Conservation (phyloP, 2,888 invertebrate genomes). For the Zeuzera pyrina region DNA sequence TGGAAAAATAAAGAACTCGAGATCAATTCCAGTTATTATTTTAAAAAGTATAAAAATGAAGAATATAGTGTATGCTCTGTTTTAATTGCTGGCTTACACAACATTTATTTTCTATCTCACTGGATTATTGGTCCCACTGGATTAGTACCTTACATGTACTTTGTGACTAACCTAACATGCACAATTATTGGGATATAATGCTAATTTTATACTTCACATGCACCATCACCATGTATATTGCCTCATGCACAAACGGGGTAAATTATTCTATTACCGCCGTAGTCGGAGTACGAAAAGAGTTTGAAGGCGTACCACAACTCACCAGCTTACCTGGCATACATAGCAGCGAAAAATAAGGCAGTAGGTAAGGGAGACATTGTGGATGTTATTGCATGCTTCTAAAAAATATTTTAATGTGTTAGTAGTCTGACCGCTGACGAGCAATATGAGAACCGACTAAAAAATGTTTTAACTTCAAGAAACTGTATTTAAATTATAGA, state of each 20-base stretch:
- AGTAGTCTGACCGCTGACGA: too few relatives aligned
- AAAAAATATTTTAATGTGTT: too few relatives aligned
- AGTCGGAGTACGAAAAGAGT: constrained; percentile 93
- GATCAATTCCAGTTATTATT: neutral
- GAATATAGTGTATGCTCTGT: too few relatives aligned
- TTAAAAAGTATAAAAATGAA: neutral
- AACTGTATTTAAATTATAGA: too few relatives aligned
- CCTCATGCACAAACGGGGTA: constrained; percentile 28
- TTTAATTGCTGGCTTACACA: too few relatives aligned
- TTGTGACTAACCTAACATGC: constrained; percentile 66
- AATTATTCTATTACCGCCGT: constrained; percentile 9
- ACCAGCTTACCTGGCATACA: constrained; percentile 92
- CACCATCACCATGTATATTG: constrained; percentile 49
- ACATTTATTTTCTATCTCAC: too few relatives aligned
- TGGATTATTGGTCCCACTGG: too few relatives aligned
- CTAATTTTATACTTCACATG: constrained; percentile 53
- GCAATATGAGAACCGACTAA: too few relatives aligned
- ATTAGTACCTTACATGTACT: too few relatives aligned
- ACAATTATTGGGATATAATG: constrained; percentile 30
- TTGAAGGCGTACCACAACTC: constrained; percentile 97
- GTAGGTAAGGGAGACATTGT: constrained; percentile 73
- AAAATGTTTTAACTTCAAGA: too few relatives aligned
- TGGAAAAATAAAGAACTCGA: too few relatives aligned
- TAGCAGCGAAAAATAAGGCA: constrained; percentile 93
- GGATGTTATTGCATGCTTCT: constrained; percentile 16